Evolutionary conservation across 2,888 invertebrate species (phyloP).

Genomic region (Drosophila algonquin): DNA sequence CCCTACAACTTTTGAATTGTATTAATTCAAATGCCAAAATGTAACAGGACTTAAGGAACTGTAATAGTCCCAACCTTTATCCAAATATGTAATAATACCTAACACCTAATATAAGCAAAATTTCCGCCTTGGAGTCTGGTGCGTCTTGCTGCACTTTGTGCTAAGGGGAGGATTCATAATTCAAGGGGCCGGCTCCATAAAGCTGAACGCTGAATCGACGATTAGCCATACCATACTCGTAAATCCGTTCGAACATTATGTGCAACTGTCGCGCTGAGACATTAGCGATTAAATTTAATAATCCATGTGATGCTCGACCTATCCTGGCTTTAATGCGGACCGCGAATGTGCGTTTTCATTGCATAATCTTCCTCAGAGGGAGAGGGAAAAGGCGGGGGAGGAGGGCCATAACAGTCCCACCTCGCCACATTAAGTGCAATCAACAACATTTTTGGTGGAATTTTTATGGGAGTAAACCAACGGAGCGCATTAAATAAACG

Average conservation of each 20-base stretch:
- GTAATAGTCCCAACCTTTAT: no score
- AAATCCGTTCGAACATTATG: slow-evolving; percentile 20
- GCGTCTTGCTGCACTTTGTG: neutral
- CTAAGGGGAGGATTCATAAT: neutral
- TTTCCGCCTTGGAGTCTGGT: neutral
- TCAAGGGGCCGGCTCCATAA: no score
- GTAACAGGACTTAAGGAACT: neutral
- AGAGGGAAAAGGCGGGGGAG: neutral
- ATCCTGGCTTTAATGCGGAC: slow-evolving; percentile 52
- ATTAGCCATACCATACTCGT: slow-evolving; percentile 8
- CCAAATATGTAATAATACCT: no score
- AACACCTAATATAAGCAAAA: neutral
- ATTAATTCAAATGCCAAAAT: no score
- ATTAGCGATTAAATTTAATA: slow-evolving; percentile 63
- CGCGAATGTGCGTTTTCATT: slow-evolving; percentile 56
- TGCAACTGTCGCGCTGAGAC: slow-evolving; percentile 24
- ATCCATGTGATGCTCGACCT: slow-evolving; percentile 60
- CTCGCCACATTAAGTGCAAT: slow-evolving; percentile 47
- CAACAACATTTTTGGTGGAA: slow-evolving; percentile 34
- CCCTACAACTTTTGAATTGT: no score
- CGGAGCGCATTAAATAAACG: slow-evolving; percentile 69
- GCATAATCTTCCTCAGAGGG: slow-evolving; percentile 12
- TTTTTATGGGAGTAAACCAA: slow-evolving; percentile 54
- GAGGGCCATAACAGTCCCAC: slow-evolving; percentile 61
- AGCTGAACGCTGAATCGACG: neutral